Conservation (phyloP, 2,113 vertebrate species). For the Verasper variegatus region DNA sequence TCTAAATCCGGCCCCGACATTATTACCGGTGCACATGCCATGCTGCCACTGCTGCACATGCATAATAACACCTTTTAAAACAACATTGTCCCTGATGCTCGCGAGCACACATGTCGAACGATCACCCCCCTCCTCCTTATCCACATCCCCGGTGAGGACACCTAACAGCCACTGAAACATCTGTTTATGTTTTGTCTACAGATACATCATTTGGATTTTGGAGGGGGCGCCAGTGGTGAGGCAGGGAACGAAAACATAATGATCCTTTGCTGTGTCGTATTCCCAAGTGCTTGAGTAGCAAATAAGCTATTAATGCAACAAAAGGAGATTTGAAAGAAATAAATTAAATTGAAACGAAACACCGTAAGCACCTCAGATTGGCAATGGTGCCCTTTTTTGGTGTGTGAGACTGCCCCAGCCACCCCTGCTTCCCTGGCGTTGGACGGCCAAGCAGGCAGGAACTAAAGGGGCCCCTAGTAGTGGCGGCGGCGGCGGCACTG, state of each 20-base stretch:
- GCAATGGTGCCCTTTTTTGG: slow-evolving; percentile 27
- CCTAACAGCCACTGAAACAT: slow-evolving; percentile 78
- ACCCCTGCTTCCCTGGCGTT: slow-evolving; percentile 37
- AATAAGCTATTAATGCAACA: slow-evolving; percentile 67
- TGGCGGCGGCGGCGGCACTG: slow-evolving; percentile 80
- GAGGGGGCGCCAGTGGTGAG: slow-evolving; percentile 17
- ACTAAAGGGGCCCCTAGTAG: slow-evolving; percentile 88
- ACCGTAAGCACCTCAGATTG: slow-evolving; percentile 43
- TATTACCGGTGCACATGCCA: slow-evolving; percentile 57
- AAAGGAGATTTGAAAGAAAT: slow-evolving; percentile 43
- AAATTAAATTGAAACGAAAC: slow-evolving; percentile 11
- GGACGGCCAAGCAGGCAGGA: slow-evolving; percentile 87
- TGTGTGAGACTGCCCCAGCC: slow-evolving; percentile 27
- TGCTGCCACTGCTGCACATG: slow-evolving; percentile 37
- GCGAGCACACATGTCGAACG: slow-evolving; percentile 41
- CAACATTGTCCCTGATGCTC: slow-evolving; percentile 53
- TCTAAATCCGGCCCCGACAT: slow-evolving; percentile 63
- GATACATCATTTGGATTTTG: slow-evolving; percentile 75
- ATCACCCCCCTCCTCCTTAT: slow-evolving; percentile 6
- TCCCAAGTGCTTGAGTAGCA: slow-evolving; percentile 49
- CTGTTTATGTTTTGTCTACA: slow-evolving; percentile 78
- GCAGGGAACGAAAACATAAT: slow-evolving; percentile 47
- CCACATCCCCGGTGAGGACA: slow-evolving; percentile 58
- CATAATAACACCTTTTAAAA: slow-evolving; percentile 79
- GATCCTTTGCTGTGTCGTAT: slow-evolving; percentile 58